Evolutionary conservation across 2,888 invertebrate genomes (phyloP), one percentile per base, ranked within the genome.

Genomic region (Autographa gamma): DNA sequence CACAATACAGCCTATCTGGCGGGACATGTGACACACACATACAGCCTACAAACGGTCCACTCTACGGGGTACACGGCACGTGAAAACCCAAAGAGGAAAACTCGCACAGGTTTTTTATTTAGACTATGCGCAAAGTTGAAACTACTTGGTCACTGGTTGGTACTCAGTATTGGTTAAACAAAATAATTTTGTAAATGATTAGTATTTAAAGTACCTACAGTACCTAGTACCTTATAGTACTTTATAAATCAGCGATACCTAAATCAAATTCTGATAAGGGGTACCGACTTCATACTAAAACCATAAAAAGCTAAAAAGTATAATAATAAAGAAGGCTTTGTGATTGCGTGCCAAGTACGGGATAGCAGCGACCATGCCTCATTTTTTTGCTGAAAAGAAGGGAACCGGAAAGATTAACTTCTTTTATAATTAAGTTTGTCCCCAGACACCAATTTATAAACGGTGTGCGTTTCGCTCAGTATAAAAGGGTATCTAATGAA

Each of bases 311-410:
- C 56, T 64, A 85, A 85, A 85, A 89, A 85, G 82, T 85, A 83
- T 83, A 83, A 81, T 85, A 89, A 88, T 87, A 86, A 88, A 86
- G 85, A 88, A 86, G 84, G 85, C 88, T 87, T 83, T 85, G 85
- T 83, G 84, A 89, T 89, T 86, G 87, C 86, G 85, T 89, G 89
- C 86, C 85, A 88, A 89, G 85, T 86, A 85, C 82, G 85, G 83
- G 83, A 85, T 85, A 89, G 87, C 85, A 88, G 86, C 81, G 83
- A 72, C 83, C 85, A 86, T 88, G 84, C 87, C 88, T 89, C 86
- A 88, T 88, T 86, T 82, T 25, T 84, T 70, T 79, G 82, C 80
- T 66, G 66, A 79, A 73, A 83, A 83, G 81, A 77, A 83, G 79
- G 81, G 82, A 79, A 76, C 81, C 71, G 75, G 75, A 77, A 71